A percentile compares a stretch with the other conserved stretches of the same genome.
phyloP scores from a whole-genome alignment of 37 sponge, comb jelly and placozoan species.

The Diacarnus erythraeanus region DNA sequence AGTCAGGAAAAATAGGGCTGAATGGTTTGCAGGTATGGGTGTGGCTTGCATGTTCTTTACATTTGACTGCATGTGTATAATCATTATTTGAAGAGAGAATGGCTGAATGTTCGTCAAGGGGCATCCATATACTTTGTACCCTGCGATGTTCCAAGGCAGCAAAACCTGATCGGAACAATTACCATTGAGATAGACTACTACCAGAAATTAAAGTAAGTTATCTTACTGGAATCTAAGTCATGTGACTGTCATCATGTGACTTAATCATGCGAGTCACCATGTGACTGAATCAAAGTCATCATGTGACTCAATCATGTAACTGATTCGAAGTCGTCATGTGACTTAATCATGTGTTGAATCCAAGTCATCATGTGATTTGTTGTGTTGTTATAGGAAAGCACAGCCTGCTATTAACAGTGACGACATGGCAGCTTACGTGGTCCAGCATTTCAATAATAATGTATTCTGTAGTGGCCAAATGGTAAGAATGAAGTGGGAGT shows the following conservation, averaged over 20 bases:
- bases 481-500: slow-evolving; percentile 19
- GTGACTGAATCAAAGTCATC: background rate
- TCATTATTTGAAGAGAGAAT: slow-evolving; percentile 38
- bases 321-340: background rate
- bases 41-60: background rate
- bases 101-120: slow-evolving; percentile 15
- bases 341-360: background rate
- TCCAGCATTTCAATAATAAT: slow-evolving; percentile 27
- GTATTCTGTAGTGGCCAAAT: slow-evolving; percentile 42
- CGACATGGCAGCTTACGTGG: slow-evolving; percentile 40
- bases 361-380: background rate
- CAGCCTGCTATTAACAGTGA: slow-evolving; percentile 71
- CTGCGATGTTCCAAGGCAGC: background rate
- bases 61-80: background rate
- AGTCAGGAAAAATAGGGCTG: slow-evolving; percentile 31
- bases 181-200: slow-evolving; percentile 39
- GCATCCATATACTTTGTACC: background rate
- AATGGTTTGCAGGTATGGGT: slow-evolving; percentile 45
- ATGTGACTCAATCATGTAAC: background rate
- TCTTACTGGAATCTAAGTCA: background rate
- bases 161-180: slow-evolving; percentile 18
- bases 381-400: slow-evolving; percentile 66
- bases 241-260: background rate
- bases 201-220: slow-evolving; percentile 39
- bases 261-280: background rate